Conservation (phyloP, 2,113 vertebrate genomes). For the Elgaria multicarinata region DNA sequence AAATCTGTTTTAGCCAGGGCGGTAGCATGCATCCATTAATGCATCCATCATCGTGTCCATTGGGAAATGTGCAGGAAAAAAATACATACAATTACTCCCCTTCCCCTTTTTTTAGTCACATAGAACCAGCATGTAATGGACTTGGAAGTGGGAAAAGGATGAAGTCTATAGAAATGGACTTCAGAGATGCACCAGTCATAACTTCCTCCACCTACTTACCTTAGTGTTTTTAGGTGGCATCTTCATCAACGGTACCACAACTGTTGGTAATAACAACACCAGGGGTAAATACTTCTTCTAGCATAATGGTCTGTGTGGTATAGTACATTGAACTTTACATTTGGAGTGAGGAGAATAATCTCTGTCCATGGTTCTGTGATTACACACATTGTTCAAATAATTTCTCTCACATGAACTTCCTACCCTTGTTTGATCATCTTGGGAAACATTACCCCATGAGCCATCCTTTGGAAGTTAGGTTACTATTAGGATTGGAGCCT, state of each 20-base stretch:
- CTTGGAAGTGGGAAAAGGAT: no score
- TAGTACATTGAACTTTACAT: background rate
- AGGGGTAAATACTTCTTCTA: background rate
- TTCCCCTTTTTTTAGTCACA: no score
- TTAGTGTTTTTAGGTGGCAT: background rate
- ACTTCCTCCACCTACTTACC: background rate
- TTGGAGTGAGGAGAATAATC: background rate
- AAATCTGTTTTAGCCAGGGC: no score
- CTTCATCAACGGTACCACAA: background rate
- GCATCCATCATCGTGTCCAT: no score
- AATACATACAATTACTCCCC: no score
- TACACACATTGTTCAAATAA: background rate
- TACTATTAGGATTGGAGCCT: background rate
- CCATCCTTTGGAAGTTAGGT: background rate
- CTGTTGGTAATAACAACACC: background rate
- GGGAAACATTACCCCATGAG: background rate
- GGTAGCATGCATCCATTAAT: no score
- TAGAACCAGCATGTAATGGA: no score
- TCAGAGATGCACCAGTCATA: no score
- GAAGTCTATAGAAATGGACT: no score
- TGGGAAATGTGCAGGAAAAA: no score
- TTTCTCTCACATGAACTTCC: background rate
- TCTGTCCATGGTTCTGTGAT: background rate
- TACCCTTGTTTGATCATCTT: background rate
- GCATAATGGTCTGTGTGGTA: background rate